Base-by-base conservation (phyloP, 2,113 vertebrate species). In the Pelecanoides urinatrix region DNA sequence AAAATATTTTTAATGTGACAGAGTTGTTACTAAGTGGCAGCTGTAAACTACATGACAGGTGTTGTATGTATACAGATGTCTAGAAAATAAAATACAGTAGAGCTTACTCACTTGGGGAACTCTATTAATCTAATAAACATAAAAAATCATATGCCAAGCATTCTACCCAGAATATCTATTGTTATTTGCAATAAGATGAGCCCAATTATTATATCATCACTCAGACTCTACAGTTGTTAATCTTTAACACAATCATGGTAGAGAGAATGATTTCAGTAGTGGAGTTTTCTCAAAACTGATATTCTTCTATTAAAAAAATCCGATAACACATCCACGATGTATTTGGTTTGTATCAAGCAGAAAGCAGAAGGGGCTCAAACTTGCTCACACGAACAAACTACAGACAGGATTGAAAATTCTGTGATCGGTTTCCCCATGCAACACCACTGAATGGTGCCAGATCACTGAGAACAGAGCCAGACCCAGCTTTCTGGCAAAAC, bases 1-100 rank as follows among this genome's bases (percentile, higher is more conserved):
- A 94, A 96, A 86, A 55, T 85, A 90, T 72, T 91, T 95, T 94
- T 88, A 23, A 93, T 58, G 79, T 93, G 86, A 91, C 84, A 61
- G 90, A 89, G 36, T 78, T 92, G 84, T 96, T 97, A 73, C 88
- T 82, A 96, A 95, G 67, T 68, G 88, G 90, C 75, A 79, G 36
- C 5, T 77, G 74, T 95, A 44, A 94, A 67, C 81, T 59, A 20
- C 25, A 59, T 76, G 86, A 86, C 65, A 63, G 71, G 61, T 84
- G 56, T 29, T 81, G 62, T 53, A 77, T 23, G 30, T 55, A 75
- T 75, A 84, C 56, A 95, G 71, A 91, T 75, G 62, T 79, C 87
- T 77, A 81, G 73, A 96, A 92, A 93, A 93, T 61, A 79, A 94
- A 96, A 91, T 61, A 65, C 10, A 71, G 58, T 55, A 76, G 23